Evolutionary conservation across 2,888 invertebrate species (phyloP).

Genomic region (Cantharis rufa): DNA sequence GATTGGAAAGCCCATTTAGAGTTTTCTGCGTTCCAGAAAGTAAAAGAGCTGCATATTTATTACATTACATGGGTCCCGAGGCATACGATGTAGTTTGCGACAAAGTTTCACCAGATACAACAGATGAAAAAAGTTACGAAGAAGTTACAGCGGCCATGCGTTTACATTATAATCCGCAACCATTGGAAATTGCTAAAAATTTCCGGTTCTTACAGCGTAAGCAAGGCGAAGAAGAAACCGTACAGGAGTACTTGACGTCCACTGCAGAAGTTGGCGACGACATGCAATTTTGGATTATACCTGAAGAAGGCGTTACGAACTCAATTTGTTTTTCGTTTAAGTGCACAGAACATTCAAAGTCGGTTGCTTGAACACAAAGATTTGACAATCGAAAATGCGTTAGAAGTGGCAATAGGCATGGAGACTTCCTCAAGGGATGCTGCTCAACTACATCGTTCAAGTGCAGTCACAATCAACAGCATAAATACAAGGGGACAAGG

Average conservation of each 20-base stretch:
- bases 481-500: too few relatives aligned
- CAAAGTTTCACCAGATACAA: conserved; percentile 18
- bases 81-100: conserved; percentile 10
- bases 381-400: too few relatives aligned
- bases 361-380: too few relatives aligned
- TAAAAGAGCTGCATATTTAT: too few relatives aligned
- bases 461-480: too few relatives aligned
- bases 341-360: too few relatives aligned
- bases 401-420: too few relatives aligned
- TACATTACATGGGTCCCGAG: too few relatives aligned
- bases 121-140: conserved; percentile 5
- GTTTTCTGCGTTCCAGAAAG: too few relatives aligned
- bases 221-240: conserved; percentile 36
- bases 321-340: conserved; percentile 32
- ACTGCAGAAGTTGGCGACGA: conserved; percentile 30
- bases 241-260: conserved; percentile 33
- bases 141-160: conserved; percentile 3
- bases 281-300: conserved; percentile 38
- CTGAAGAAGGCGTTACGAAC: conserved; percentile 39
- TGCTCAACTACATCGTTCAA: too few relatives aligned
- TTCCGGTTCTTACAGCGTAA: conserved; percentile 32
- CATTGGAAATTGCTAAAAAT: conserved; percentile 34
- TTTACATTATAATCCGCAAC: conserved; percentile 21
- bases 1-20: too few relatives aligned
- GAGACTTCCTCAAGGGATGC: too few relatives aligned